These are phyloP conservation scores for Zosterops hypoxanthus DNA, from an alignment of 2,113 vertebrate genomes.

Conservation along the genomic window DNA sequence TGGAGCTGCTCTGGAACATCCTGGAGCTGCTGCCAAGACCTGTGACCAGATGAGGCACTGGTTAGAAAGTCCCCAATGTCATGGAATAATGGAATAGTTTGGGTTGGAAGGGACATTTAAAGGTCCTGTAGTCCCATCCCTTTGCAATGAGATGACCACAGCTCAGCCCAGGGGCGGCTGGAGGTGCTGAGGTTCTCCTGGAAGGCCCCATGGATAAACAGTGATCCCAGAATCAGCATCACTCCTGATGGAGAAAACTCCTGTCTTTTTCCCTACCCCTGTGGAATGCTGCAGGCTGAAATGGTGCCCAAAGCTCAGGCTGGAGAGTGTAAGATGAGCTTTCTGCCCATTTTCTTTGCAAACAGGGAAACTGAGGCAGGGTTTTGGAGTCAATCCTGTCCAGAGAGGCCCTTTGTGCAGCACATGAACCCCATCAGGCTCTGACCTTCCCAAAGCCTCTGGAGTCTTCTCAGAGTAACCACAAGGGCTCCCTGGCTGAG, in stretches of 20 bases:
- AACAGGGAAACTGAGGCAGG: neutral
- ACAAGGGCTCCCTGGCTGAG: neutral
- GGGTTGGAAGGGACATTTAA: neutral
- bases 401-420: neutral
- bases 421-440: neutral
- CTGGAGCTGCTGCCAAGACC: neutral
- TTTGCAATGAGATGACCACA: neutral
- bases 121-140: neutral
- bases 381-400: accelerated
- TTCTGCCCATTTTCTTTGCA: neutral
- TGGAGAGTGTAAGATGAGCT: neutral
- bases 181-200: neutral
- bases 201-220: neutral
- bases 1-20: neutral
- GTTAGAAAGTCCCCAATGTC: neutral
- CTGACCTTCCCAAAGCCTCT: neutral
- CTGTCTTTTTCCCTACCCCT: neutral
- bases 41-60: neutral
- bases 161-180: neutral
- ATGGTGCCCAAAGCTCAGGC: neutral
- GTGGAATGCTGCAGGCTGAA: neutral
- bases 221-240: neutral
- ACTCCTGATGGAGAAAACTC: neutral
- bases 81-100: neutral
- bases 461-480: neutral